Evolutionary conservation across 1,140 invertebrate genomes (phyloP).

Genomic region (Platorchestia sp.): DNA sequence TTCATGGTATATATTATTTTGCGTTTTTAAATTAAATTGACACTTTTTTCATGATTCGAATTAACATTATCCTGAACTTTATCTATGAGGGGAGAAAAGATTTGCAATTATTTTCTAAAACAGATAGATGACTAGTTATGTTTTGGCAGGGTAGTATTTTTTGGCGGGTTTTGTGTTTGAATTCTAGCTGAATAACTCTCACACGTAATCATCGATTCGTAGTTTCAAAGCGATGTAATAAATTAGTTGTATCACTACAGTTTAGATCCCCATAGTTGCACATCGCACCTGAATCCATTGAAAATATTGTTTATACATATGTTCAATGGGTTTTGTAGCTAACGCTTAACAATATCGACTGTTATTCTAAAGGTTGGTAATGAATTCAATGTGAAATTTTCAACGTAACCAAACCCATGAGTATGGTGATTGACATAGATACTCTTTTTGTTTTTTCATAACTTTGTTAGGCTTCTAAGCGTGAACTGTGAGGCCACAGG

Average conservation of each 20-base stretch:
- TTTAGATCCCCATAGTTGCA: too few species aligned
- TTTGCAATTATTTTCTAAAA: background rate
- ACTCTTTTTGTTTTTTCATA: background rate
- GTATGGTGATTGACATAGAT: background rate
- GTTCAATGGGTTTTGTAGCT: background rate
- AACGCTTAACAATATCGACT: background rate
- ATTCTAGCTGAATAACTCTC: background rate
- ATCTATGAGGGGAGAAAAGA: background rate
- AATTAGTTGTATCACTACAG: background rate
- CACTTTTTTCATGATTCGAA: background rate
- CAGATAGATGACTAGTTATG: background rate
- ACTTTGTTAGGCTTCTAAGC: background rate
- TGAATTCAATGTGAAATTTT: background rate
- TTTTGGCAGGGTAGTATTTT: background rate
- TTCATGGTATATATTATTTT: too few species aligned
- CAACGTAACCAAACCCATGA: background rate
- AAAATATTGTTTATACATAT: background rate
- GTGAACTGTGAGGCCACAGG: background rate
- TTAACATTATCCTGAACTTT: background rate
- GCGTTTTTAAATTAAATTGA: background rate
- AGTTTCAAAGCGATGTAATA: background rate
- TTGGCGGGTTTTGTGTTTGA: background rate
- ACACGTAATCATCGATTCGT: background rate
- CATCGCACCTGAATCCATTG: background rate
- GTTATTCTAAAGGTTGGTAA: background rate